Evolutionary conservation across 2,113 vertebrate species (phyloP).

Genomic region (Bostrychus sinensis): DNA sequence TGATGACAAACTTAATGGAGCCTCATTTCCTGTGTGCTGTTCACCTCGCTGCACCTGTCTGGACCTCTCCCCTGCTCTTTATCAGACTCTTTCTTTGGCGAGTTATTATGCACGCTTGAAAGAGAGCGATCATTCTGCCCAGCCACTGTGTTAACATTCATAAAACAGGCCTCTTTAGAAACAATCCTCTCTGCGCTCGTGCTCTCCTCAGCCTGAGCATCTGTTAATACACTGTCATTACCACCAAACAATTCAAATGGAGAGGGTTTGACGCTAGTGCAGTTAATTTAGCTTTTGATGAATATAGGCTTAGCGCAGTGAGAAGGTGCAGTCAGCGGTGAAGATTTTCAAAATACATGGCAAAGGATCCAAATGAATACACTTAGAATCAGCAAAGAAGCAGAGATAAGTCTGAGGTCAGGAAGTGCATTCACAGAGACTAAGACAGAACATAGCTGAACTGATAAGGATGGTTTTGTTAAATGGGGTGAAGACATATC

Average conservation of each 20-base stretch:
- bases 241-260: constrained; percentile 56
- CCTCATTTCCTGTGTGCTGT: constrained; percentile 53
- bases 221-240: constrained; percentile 58
- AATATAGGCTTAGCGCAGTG: constrained; percentile 42
- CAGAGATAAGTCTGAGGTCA: constrained; percentile 10
- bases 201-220: constrained; percentile 43
- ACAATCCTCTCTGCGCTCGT: constrained; percentile 36
- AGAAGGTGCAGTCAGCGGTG: constrained; percentile 19
- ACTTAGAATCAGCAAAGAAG: constrained; percentile 9
- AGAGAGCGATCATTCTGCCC: constrained; percentile 62
- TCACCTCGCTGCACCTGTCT: constrained; percentile 69
- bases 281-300: constrained; percentile 57
- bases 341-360: constrained; percentile 35
- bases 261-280: constrained; percentile 42
- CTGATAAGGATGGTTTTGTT: background rate
- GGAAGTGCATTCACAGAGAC: background rate
- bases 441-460: background rate
- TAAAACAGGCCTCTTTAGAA: constrained; percentile 68
- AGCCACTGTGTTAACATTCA: constrained; percentile 68
- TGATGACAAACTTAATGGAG: constrained; percentile 70
- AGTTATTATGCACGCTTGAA: constrained; percentile 68
- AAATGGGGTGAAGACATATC: background rate
- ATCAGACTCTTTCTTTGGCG: constrained; percentile 25
- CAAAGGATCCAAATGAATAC: constrained; percentile 24
- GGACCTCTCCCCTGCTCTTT: constrained; percentile 45